phyloP scores from a whole-genome alignment of 2,888 invertebrate genomes.

The Lysandra coridon region DNA sequence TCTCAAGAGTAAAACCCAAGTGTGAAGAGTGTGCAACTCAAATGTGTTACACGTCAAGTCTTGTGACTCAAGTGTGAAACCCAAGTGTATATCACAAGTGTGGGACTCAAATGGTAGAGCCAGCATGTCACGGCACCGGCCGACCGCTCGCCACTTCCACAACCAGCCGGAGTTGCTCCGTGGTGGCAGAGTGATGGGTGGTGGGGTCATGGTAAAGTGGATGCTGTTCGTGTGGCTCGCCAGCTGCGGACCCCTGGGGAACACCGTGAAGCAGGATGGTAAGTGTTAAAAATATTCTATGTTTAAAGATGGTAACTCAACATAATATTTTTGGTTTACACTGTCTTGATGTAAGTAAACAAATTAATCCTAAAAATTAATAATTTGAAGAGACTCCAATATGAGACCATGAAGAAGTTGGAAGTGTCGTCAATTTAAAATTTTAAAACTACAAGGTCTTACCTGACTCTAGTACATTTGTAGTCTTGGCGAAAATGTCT shows the following conservation, averaged over 20 bases:
- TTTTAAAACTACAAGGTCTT: too few relatives aligned
- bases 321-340: too few relatives aligned
- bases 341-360: not conserved
- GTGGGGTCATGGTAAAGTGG: conserved; percentile 70
- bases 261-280: conserved; percentile 76
- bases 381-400: not conserved
- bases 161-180: conserved; percentile 72
- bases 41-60: not conserved
- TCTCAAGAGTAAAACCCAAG: not conserved
- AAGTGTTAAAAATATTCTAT: conserved; percentile 44
- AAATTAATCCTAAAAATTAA: not conserved
- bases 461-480: too few relatives aligned
- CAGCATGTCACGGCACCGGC: conserved; percentile 61
- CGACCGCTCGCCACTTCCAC: conserved; percentile 72
- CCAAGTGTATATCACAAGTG: conserved; percentile 35
- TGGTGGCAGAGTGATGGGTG: conserved; percentile 48
- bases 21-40: not conserved
- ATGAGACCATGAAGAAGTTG: too few relatives aligned
- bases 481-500: too few relatives aligned
- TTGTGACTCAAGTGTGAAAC: conserved; percentile 10
- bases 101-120: conserved; percentile 39
- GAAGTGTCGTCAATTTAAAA: too few relatives aligned
- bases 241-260: conserved; percentile 68
- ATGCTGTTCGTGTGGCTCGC: conserved; percentile 70
- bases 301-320: not conserved